Evolutionary conservation across 2,888 invertebrate genomes (phyloP).

Genomic region (Tiliacea citrago): DNA sequence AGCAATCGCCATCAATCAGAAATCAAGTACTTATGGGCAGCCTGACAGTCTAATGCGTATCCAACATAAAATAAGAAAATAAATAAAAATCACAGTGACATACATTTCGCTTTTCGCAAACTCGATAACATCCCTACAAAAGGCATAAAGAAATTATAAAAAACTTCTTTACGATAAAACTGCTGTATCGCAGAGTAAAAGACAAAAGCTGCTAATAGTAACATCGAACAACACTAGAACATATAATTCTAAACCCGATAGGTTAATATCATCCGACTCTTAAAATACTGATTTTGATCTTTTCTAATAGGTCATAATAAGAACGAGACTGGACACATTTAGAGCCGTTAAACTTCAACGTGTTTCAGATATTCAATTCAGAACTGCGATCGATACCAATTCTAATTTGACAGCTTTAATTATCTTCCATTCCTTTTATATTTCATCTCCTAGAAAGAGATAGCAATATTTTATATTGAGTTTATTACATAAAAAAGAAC

Average conservation of each 20-base stretch:
- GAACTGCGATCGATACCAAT: background rate
- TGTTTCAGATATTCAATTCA: background rate
- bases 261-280: constrained; percentile 54
- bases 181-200: constrained; percentile 8
- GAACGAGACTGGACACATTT: background rate
- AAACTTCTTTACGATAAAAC: background rate
- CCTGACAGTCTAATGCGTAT: background rate
- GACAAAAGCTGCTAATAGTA: constrained; percentile 54
- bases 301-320: background rate
- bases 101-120: constrained; percentile 27
- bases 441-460: background rate
- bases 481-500: constrained; percentile 20
- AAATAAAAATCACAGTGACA: constrained; percentile 59
- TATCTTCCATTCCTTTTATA: background rate
- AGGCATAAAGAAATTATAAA: constrained; percentile 12
- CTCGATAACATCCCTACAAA: background rate
- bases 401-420: background rate
- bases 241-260: constrained; percentile 36
- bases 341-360: background rate
- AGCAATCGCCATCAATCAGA: background rate
- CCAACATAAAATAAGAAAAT: constrained; percentile 25
- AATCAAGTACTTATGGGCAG: background rate
- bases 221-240: constrained; percentile 58
- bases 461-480: constrained; percentile 3
- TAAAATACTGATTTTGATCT: constrained; percentile 27